Base-by-base conservation (phyloP, 2,113 vertebrate genomes). In the Thymallus thymallus region DNA sequence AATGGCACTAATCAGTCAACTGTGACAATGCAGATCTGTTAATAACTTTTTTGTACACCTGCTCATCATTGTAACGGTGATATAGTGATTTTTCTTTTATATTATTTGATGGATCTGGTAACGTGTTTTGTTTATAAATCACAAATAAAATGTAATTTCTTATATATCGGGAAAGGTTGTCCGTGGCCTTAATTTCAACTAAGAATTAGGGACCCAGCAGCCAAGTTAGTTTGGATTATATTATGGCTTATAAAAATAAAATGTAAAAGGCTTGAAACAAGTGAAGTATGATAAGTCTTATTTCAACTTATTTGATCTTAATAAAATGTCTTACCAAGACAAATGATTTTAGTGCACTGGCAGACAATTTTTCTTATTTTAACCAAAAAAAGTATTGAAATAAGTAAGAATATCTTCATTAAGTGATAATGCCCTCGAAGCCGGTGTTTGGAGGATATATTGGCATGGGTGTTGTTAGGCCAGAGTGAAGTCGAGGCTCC, bases 81-180 rank as follows among this genome's bases (percentile, higher is more conserved):
- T 87, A 82, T 92, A 88, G 88, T 92, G 89, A 86, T 84, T 90
- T 86, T 75, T 74, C 71, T 79, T 86, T 86, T 86, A 87, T 91
- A 89, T 92, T 84, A 91, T 90, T 93, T 92, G 76, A 84, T 89
- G 83, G 86, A 93, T 86, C 89, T 93, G 91, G 89, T 93, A 91
- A 90, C 76, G 90, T 94, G 93, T 93, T 94, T 93, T 92, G 90
- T 93, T 93, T 91, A 93, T 88, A 93, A 90, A 91, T 92, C 91
- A 93, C 91, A 88, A 94, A 94, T 94, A 94, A 93, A 93, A 78
- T 74, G 73, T 85, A 86, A 86, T 94, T 94, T 94, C 90, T 91
- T 92, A 94, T 91, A 87, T 92, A 92, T 88, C 84, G 83, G 69
- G 68, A 65, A 64, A 77, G 51, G 6, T 55, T 58, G 18, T 78